Evolutionary conservation across 2,888 invertebrate genomes (phyloP), one percentile per base, ranked within the genome.

Genomic region (Nesidiocoris tenuis): DNA sequence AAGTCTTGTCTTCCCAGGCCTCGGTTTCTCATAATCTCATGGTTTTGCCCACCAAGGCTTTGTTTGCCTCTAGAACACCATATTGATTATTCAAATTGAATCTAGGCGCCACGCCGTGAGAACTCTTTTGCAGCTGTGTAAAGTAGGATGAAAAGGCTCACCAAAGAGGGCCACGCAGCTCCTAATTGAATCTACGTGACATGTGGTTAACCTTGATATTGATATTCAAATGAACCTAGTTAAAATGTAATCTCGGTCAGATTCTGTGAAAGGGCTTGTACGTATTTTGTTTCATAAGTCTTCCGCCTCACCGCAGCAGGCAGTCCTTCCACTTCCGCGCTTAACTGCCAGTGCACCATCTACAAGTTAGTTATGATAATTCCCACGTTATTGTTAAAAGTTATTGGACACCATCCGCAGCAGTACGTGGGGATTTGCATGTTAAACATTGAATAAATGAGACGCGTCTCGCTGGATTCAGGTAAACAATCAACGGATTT

Each of bases 171-270:
- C 65, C 39, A 17, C 16, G 65, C 19, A 25, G 39, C n/a, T 39
- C 7, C 25, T 65, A 65, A 65, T 65, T 65, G 65, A 65, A 65
- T 65, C n/a, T 39, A 65, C 65, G 25, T 65, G 65, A 65, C 65
- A 65, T 65, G 65, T 25, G 65, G 65, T 65, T 65, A 65, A 65
- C 65, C 65, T 65, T 25, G 65, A 65, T 65, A 65, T 65, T 65
- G 65, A 65, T 65, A 65, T 65, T 65, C 39, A 65, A 65, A 65
- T 65, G 65, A 65, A 65, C 65, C 25, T 65, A 25, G 65, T 65
- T 65, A 65, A 65, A 65, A 65, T 25, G 24, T 25, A 65, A 65
- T 65, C 65, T 65, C 65, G 25, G 39, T 17, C 25, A 25, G 65
- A 65, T 22, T 24, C 65, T 39, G 25, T 39, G 25, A 25, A 65